Conservation (phyloP, 2,888 invertebrate species). For the Noctua janthina region DNA sequence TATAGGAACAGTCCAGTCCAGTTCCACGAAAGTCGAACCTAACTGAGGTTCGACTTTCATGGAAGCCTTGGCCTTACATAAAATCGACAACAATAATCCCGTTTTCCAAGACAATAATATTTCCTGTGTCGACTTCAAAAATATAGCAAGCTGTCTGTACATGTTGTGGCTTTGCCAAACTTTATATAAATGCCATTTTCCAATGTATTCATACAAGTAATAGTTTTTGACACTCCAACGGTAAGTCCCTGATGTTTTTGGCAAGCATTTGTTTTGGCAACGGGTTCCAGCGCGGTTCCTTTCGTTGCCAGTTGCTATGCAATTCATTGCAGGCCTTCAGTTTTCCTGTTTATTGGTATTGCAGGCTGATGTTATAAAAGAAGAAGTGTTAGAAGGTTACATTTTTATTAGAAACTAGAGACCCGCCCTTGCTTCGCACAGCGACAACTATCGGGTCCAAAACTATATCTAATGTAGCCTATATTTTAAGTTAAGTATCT, state of each 20-base stretch:
- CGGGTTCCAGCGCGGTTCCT: background rate
- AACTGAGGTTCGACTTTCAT: background rate
- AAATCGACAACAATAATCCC: background rate
- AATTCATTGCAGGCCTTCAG: conserved; percentile 21
- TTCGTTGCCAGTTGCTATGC: conserved; percentile 28
- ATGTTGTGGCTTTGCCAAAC: conserved; percentile 39
- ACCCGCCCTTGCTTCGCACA: too few relatives aligned
- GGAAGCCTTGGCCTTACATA: background rate
- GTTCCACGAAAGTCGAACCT: too few relatives aligned
- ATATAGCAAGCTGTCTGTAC: conserved; percentile 8
- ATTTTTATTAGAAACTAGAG: background rate
- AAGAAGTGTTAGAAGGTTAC: background rate
- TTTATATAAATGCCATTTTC: conserved; percentile 15
- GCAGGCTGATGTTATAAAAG: background rate
- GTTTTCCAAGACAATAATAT: background rate
- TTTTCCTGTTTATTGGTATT: background rate
- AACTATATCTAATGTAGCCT: too few relatives aligned
- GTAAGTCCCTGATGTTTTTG: conserved; percentile 34
- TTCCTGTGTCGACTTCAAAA: background rate
- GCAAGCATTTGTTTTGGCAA: conserved; percentile 50
- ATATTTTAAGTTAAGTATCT: too few relatives aligned
- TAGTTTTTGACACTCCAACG: conserved; percentile 40
- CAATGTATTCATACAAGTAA: conserved; percentile 53
- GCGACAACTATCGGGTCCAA: too few relatives aligned
- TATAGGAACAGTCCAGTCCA: background rate